phyloP scores from a whole-genome alignment of 2,113 vertebrate species.

The Trematocara nigrifrons region DNA sequence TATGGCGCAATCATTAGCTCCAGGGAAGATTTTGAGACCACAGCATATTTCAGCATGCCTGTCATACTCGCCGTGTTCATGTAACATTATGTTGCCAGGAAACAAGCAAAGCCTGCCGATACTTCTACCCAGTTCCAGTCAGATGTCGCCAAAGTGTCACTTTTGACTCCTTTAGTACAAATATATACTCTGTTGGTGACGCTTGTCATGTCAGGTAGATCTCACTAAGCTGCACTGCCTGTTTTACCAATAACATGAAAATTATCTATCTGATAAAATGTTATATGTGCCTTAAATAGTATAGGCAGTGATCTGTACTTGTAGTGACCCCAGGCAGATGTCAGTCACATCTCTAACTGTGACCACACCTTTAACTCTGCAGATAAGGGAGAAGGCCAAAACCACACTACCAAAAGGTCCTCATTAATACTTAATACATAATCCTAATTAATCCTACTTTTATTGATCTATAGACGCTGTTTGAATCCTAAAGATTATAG shows the following conservation, averaged over 20 bases:
- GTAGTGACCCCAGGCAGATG: background rate
- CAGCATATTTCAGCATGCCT: conserved; percentile 38
- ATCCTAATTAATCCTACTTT: background rate
- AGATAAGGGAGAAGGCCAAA: background rate
- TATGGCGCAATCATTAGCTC: background rate
- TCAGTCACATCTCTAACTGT: background rate
- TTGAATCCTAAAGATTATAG: background rate
- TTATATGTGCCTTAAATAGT: background rate
- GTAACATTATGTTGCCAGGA: conserved; percentile 61
- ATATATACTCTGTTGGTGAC: background rate
- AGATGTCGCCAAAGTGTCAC: background rate
- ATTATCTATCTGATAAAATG: background rate
- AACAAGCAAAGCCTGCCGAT: conserved; percentile 10
- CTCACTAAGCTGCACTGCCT: background rate
- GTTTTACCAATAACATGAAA: background rate
- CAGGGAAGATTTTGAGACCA: conserved; percentile 11
- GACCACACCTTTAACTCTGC: background rate
- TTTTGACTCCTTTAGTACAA: background rate
- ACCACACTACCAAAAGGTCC: background rate
- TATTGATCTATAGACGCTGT: background rate
- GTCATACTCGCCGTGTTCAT: conserved; percentile 23
- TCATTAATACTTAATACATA: background rate
- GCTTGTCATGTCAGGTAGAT: background rate
- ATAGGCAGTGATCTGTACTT: background rate
- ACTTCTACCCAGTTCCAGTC: conserved; percentile 3